Conservation (phyloP, 2,888 invertebrate genomes). For the Dyspetes luteomarginatus region DNA sequence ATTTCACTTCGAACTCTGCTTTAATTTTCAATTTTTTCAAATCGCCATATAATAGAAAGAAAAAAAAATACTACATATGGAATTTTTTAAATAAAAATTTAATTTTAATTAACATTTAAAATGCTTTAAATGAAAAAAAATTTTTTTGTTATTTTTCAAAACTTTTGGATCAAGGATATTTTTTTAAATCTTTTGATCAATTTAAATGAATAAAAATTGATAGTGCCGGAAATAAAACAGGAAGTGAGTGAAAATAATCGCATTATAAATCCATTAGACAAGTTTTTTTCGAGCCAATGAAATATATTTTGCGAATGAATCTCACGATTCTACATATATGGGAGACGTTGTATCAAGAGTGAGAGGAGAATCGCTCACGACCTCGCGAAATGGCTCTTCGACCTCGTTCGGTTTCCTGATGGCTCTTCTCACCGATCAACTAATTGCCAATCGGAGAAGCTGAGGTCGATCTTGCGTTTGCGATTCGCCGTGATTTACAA, state of each 20-base stretch:
- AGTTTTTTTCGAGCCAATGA: background rate
- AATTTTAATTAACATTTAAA: too few relatives aligned
- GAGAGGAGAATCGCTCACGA: conserved; percentile 1
- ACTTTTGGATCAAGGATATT: too few relatives aligned
- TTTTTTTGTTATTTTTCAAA: too few relatives aligned
- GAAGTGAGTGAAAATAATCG: background rate
- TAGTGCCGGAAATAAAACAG: too few relatives aligned
- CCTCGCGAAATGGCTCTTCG: conserved; percentile 46
- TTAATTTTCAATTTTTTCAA: background rate
- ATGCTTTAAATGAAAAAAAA: too few relatives aligned
- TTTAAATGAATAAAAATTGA: too few relatives aligned
- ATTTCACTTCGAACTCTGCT: conserved; percentile 28
- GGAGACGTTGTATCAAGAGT: background rate
- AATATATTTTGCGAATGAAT: conserved; percentile 26
- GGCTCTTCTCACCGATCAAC: conserved; percentile 52
- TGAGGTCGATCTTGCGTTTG: conserved; percentile 44
- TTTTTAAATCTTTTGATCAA: too few relatives aligned
- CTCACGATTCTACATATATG: conserved; percentile 22
- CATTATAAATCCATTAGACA: background rate
- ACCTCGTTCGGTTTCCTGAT: conserved; percentile 59
- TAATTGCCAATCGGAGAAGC: conserved; percentile 57
- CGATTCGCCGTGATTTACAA: conserved; percentile 38
- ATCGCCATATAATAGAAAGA: background rate
- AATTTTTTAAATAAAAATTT: too few relatives aligned
- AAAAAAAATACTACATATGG: too few relatives aligned